Evolutionary conservation across 2,797 vertebrate genomes (phyloP).

Genomic region (Merluccius polli): DNA sequence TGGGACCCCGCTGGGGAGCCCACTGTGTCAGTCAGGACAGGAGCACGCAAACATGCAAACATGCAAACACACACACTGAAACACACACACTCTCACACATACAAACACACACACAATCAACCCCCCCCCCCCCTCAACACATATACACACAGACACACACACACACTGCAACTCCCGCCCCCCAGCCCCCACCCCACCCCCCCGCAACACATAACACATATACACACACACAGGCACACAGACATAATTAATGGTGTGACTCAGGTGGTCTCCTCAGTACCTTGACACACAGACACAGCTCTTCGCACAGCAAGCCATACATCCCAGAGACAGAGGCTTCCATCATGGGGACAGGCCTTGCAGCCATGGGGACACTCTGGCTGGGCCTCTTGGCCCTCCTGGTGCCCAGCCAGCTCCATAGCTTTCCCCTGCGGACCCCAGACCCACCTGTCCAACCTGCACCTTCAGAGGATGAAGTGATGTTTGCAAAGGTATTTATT

Average conservation of each 20-base stretch:
- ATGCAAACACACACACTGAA: too few species aligned
- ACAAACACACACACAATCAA: neutral
- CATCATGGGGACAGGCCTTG: conserved; percentile 9
- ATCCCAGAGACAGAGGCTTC: neutral
- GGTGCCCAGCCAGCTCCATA: conserved; percentile 7
- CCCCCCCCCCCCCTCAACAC: too few species aligned
- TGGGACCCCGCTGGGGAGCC: too few species aligned
- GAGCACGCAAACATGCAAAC: too few species aligned
- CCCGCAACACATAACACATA: conserved; percentile 5
- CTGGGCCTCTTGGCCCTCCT: conserved; percentile 40
- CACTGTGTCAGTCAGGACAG: too few species aligned
- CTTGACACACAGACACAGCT: conserved; percentile 13
- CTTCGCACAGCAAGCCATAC: conserved; percentile 17
- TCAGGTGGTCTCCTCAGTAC: conserved; percentile 43
- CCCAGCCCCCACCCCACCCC: too few species aligned
- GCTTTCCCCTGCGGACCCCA: conserved; percentile 31
- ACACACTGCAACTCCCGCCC: too few species aligned
- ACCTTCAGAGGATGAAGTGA: conserved; percentile 40
- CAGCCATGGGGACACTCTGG: conserved; percentile 46
- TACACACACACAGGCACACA: neutral
- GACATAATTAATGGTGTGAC: conserved; percentile 41
- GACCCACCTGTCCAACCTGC: neutral
- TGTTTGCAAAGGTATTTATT: conserved; percentile 61
- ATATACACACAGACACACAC: neutral
- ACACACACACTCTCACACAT: neutral